These are phyloP conservation scores for Sus cebifrons DNA, from an alignment of 2,797 vertebrate genomes.

Conservation along the genomic window DNA sequence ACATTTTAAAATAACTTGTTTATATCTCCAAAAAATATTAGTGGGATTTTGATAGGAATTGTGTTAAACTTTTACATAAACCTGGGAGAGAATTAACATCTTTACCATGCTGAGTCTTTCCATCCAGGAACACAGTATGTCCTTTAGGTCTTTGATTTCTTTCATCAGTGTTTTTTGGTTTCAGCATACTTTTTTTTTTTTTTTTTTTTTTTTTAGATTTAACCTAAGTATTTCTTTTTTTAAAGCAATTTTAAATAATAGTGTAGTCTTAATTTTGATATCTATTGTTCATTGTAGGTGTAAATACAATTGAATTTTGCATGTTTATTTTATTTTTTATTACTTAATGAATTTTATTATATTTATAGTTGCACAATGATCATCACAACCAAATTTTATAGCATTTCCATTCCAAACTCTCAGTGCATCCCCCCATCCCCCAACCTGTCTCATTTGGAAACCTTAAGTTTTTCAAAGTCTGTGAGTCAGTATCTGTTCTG, in stretches of 20 bases:
- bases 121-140: not conserved
- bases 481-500: no score
- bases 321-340: not conserved
- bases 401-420: no score
- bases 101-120: not conserved
- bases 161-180: not conserved
- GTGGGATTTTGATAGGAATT: conserved; percentile 44
- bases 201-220: not conserved
- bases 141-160: conserved; percentile 31
- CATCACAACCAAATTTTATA: no score
- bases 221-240: not conserved
- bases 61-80: conserved; percentile 9
- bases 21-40: not conserved
- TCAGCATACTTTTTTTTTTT: not conserved
- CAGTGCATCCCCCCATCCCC: no score
- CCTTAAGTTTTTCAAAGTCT: no score
- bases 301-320: not conserved
- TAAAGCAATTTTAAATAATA: not conserved
- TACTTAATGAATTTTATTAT: no score
- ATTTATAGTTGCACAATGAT: no score
- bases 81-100: not conserved
- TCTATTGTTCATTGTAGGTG: not conserved
- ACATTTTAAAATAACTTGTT: not conserved
- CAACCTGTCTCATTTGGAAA: no score
- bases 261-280: conserved; percentile 37